Percentiles rank a stretch among this genome's conserved stretches.
phyloP scores from a whole-genome alignment of 1,140 invertebrate species.

The Dryas iulia region DNA sequence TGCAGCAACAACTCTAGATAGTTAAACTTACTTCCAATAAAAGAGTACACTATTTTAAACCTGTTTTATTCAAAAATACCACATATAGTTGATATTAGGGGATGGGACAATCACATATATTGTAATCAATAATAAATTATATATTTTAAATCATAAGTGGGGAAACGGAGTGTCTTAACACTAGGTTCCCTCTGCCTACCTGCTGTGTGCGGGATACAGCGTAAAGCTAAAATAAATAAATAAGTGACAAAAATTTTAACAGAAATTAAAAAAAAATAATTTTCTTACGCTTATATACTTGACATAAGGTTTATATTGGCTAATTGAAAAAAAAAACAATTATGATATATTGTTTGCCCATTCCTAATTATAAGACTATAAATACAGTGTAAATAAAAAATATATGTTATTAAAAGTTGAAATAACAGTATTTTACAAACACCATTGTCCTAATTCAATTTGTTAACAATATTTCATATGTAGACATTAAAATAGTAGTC shows the following conservation, averaged over 20 bases:
- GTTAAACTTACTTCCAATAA: slow-evolving; percentile 28
- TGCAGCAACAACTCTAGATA: slow-evolving; percentile 27
- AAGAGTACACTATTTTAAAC: slow-evolving; percentile 5
- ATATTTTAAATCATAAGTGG: not conserved
- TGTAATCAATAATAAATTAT: not conserved
- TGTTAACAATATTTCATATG: not conserved
- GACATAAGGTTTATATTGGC: too few species aligned
- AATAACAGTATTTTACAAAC: not conserved
- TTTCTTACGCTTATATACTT: too few species aligned
- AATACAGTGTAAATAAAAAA: slow-evolving; percentile 16
- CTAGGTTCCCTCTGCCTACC: too few species aligned
- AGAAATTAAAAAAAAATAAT: too few species aligned
- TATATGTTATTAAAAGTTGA: slow-evolving; percentile 13
- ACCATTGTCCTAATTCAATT: not conserved
- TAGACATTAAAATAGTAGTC: not conserved
- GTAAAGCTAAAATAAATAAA: too few species aligned
- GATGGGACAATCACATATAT: not conserved
- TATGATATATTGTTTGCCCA: not conserved
- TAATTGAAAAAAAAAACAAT: too few species aligned
- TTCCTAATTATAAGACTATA: slow-evolving; percentile 4
- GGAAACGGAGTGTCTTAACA: too few species aligned
- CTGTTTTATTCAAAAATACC: slow-evolving; percentile 6
- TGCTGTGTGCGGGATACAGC: too few species aligned
- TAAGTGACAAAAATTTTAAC: too few species aligned
- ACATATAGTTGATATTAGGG: not conserved